Evolutionary conservation across 2,113 vertebrate genomes (phyloP).

Genomic region (Hirundichthys speculiger): DNA sequence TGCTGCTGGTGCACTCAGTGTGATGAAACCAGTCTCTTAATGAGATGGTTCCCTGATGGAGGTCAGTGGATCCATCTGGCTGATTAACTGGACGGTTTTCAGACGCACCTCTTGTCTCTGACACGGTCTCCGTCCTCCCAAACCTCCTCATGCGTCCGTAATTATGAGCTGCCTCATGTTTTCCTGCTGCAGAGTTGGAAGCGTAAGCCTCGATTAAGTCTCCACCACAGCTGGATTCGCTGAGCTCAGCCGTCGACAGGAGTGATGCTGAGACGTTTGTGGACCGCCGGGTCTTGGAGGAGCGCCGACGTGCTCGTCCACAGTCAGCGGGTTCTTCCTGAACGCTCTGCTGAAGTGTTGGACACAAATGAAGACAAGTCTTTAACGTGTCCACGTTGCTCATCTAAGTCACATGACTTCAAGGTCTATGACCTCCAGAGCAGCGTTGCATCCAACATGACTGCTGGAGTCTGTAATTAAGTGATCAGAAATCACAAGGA

Average conservation of each 20-base stretch:
- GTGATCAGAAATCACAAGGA: no score
- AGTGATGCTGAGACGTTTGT: constrained; percentile 28
- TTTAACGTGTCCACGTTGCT: no score
- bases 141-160: constrained; percentile 29
- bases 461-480: no score
- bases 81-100: constrained; percentile 56
- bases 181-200: constrained; percentile 34
- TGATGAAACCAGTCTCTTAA: constrained; percentile 44
- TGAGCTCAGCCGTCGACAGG: constrained; percentile 40
- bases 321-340: constrained; percentile 38
- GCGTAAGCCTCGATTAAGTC: constrained; percentile 15
- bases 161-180: constrained; percentile 51
- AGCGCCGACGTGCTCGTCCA: constrained; percentile 9
- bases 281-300: constrained; percentile 49
- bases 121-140: constrained; percentile 8
- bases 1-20: constrained; percentile 51
- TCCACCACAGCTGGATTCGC: constrained; percentile 36
- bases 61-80: constrained; percentile 50
- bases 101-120: constrained; percentile 3
- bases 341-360: no score
- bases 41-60: not conserved
- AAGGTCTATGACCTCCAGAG: no score
- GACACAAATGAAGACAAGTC: no score
- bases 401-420: no score
- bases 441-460: no score